Base-by-base conservation (phyloP, 1,140 invertebrate genomes). In the Apis laboriosa region DNA sequence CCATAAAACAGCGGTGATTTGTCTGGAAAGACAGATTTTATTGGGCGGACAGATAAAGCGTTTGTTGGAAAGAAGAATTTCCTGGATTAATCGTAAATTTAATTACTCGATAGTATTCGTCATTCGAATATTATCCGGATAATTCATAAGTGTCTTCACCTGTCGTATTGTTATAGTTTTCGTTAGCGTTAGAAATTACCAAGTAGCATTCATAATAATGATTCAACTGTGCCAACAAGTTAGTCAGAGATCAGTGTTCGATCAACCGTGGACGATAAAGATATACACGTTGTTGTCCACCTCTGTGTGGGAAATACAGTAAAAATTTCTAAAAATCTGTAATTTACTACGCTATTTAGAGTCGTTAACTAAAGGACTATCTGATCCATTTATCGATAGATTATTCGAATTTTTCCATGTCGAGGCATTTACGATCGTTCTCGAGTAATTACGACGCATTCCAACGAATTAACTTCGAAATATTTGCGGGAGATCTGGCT, bases 401-500 rank as follows among this genome's bases (percentile, higher is more conserved):
- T 61, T 68, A 24, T 34, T 34, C 34, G 5, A 43, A 43, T 79
- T 76, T 86, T 56, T 43, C 17, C n/a, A 11, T 9, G 76, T 75
- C 13, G 7, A 17, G 7, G 61, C 56, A 60, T 81, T 78, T 87
- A 84, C 64, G 77, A 87, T 78, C 78, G 67, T 28, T 11, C 56
- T 49, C 28, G 70, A 58, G 34, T 49, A 66, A 80, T 49, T 28
- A 24, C 84, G 84, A 84, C 75, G 73, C 74, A 77, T 89, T 89
- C 83, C 73, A 66, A 66, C 71, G 63, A 79, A 84, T 89, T 82
- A 76, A 79, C 74, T 80, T 70, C 51, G 73, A 79, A 86, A 66
- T 60, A 55, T 80, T 63, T 77, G 79, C 83, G 63, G 79, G 77
- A 80, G 87, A 68, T 77, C 49, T 58, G 43, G 56, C n/a, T 66